Evolutionary conservation across 2,113 vertebrate species (phyloP).

Genomic region (Progne subis): DNA sequence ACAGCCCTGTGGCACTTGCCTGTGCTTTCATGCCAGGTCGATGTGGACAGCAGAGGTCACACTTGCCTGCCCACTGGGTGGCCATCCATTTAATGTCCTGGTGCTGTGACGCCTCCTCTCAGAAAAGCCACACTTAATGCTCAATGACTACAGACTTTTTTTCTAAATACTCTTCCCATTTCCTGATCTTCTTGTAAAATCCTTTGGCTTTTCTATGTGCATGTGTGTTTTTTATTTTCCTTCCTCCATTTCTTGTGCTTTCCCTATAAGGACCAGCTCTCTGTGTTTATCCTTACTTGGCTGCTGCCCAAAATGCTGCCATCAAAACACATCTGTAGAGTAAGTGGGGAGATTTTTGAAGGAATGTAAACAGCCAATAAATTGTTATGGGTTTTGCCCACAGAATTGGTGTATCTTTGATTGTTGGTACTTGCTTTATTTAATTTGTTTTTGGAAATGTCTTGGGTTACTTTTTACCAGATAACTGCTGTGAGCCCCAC

Average conservation of each 20-base stretch:
- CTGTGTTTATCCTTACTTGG: constrained; percentile 15
- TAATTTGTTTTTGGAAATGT: constrained; percentile 34
- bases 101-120: not conserved
- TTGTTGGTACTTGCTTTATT: constrained; percentile 22
- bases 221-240: fast-evolving
- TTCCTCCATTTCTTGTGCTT: not conserved
- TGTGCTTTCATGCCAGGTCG: not conserved
- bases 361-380: constrained; percentile 26
- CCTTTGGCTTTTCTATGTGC: not conserved
- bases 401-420: constrained; percentile 22
- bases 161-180: not conserved
- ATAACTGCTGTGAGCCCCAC: not conserved
- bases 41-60: not conserved
- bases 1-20: not conserved
- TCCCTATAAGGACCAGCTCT: not conserved
- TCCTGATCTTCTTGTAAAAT: not conserved
- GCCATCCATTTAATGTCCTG: not conserved
- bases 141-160: not conserved
- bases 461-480: not conserved
- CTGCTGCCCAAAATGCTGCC: not conserved
- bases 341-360: constrained; percentile 7
- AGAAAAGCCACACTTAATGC: not conserved
- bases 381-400: constrained; percentile 24
- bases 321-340: constrained; percentile 10
- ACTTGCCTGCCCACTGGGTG: not conserved